A percentile compares a stretch with the other conserved stretches of the same genome.
Evolutionary conservation across 2,113 vertebrate species (phyloP).

Genomic region (Campylomormyrus numenius): DNA sequence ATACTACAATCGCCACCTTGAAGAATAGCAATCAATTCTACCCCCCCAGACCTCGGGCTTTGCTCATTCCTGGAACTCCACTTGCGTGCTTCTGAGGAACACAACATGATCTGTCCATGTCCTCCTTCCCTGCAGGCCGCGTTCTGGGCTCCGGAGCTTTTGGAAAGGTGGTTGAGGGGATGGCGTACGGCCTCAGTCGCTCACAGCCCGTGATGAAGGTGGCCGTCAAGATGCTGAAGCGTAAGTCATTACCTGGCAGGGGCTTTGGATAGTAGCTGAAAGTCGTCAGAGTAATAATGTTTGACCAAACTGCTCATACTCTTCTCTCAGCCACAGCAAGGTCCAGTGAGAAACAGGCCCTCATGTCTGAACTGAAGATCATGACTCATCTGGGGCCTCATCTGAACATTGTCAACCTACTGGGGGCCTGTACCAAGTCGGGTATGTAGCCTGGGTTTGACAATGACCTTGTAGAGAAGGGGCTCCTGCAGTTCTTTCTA

Average conservation of each 20-base stretch:
- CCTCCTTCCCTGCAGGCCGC: slow-evolving; percentile 66
- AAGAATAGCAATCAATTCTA: background rate
- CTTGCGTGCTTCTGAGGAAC: background rate
- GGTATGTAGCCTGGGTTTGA: slow-evolving; percentile 55
- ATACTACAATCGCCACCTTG: background rate
- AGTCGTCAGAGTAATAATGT: background rate
- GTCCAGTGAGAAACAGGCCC: slow-evolving; percentile 95
- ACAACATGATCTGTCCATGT: background rate
- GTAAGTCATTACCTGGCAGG: slow-evolving; percentile 59
- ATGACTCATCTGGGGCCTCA: slow-evolving; percentile 98
- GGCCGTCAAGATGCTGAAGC: slow-evolving; percentile 98
- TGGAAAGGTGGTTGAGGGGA: slow-evolving; percentile 96
- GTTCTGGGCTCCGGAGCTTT: slow-evolving; percentile 94
- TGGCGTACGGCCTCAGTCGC: slow-evolving; percentile 87
- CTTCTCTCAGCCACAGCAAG: slow-evolving; percentile 80
- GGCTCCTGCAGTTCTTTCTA: slow-evolving; percentile 26
- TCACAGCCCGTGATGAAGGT: slow-evolving; percentile 98
- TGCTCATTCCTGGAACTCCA: background rate
- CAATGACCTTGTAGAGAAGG: background rate
- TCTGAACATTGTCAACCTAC: slow-evolving; percentile 92
- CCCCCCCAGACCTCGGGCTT: background rate
- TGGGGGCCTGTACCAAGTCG: slow-evolving; percentile 96
- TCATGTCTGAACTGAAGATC: slow-evolving; percentile 99
- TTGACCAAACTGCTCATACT: background rate
- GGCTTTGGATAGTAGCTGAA: background rate